Base-by-base conservation (phyloP, 2,797 vertebrate genomes). In the Antennarius maculatus region DNA sequence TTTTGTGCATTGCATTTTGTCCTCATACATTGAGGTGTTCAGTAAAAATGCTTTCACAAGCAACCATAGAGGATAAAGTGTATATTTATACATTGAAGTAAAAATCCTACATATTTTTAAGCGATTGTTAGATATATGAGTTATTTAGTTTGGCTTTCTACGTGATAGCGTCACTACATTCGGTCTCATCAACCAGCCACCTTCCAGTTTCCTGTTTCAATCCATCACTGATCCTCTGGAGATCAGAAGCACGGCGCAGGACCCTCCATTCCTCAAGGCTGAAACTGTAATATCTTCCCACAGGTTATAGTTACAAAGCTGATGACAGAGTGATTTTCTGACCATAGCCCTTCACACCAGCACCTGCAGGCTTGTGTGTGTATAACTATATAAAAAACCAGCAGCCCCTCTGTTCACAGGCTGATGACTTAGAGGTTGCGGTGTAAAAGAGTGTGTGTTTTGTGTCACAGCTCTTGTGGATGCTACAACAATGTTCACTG, bases 1-100 rank as follows among this genome's bases (percentile, higher is more conserved):
- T 43, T 65, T 23, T 66, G 43, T 69, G 37, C 61, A 14, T 57
- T 60, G 66, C 27, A 28, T 51, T 77, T 67, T 75, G 62, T 76
- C 57, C 72, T 53, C 39, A 55, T 63, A 62, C 64, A 66, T 57
- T 50, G 41, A 23, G 69, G 70, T 65, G 43, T 64, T 55, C 58
- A 23, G 66, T 46, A 71, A 67, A 62, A 80, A 67, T 23, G 59
- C 79, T 77, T 86, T 80, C 65, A 80, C 41, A 43, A 69, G 63
- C 68, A 77, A 59, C 66, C 29, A 79, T 69, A 47, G 85, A 88
- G 78, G 86, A 84, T 85, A 78, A 87, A 89, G 76, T 88, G 79
- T 88, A 88, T 88, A 82, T 92, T 86, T 87, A 23, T 23, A 23
- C 23, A 23, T 23, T 23, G 23, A 23, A 23, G 23, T 23, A 23